Conservation (phyloP, 1,140 invertebrate genomes). For the Panulirus ornatus region DNA sequence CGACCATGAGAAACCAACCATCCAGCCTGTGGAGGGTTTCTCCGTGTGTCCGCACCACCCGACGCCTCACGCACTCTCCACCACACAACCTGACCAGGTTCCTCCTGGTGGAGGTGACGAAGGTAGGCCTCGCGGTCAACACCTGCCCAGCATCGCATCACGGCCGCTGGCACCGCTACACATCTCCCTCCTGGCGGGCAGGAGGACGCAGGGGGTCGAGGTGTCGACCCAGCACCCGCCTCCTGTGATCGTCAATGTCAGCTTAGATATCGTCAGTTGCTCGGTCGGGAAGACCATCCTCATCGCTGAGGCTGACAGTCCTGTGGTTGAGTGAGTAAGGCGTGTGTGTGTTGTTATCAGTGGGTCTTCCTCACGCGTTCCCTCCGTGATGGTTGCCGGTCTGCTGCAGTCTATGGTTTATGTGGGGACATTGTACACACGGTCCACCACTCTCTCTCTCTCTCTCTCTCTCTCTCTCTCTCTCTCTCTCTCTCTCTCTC, state of each 20-base stretch:
- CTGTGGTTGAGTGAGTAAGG: slow-evolving; percentile 20
- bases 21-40: slow-evolving; percentile 13
- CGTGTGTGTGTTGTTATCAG: background rate
- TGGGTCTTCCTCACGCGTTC: too few relatives aligned
- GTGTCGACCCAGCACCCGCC: background rate
- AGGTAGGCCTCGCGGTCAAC: background rate
- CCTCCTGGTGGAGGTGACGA: background rate
- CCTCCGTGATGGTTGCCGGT: too few relatives aligned
- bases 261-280: slow-evolving; percentile 20
- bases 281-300: slow-evolving; percentile 40
- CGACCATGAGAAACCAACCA: slow-evolving; percentile 22
- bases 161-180: background rate
- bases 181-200: too few relatives aligned
- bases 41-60: background rate
- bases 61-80: too few relatives aligned
- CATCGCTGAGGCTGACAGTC: background rate
- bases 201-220: background rate
- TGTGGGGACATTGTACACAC: too few relatives aligned
- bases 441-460: too few relatives aligned
- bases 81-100: background rate
- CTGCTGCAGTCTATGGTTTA: too few relatives aligned
- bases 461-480: too few relatives aligned
- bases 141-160: background rate
- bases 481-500: too few relatives aligned
- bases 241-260: slow-evolving; percentile 4